Evolutionary conservation across 1,140 invertebrate genomes (phyloP).

Genomic region (Scaptomyza pallida): DNA sequence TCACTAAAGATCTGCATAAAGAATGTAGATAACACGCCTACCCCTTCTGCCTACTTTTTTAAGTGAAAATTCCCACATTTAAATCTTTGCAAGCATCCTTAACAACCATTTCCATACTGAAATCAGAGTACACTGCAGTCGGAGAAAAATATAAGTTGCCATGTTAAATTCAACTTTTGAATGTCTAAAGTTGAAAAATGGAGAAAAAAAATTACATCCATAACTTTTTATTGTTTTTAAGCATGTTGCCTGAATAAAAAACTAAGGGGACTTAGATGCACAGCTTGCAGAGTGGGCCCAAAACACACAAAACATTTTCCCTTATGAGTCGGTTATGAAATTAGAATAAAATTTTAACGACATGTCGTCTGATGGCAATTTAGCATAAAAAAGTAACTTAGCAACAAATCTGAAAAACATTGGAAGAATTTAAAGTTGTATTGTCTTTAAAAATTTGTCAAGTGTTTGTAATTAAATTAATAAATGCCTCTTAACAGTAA

Average conservation of each 20-base stretch:
- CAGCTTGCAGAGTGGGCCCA: slow-evolving; percentile 51
- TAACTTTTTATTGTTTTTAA: slow-evolving; percentile 73
- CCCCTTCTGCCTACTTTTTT: too few relatives aligned
- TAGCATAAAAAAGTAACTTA: slow-evolving; percentile 64
- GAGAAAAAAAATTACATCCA: too few relatives aligned
- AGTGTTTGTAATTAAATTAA: slow-evolving; percentile 77
- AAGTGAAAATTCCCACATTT: too few relatives aligned
- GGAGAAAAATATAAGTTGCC: too few relatives aligned
- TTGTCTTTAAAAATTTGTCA: slow-evolving; percentile 70
- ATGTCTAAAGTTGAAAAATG: too few relatives aligned
- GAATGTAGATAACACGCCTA: too few relatives aligned
- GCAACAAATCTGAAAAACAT: slow-evolving; percentile 32
- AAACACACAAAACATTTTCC: slow-evolving; percentile 67
- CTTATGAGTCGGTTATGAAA: slow-evolving; percentile 77
- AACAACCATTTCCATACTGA: too few relatives aligned
- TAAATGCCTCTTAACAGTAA: slow-evolving; percentile 53
- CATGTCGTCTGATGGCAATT: slow-evolving; percentile 43
- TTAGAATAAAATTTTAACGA: slow-evolving; percentile 62
- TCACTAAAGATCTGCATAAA: too few relatives aligned
- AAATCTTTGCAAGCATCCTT: too few relatives aligned
- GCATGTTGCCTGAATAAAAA: slow-evolving; percentile 48
- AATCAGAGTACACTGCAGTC: too few relatives aligned
- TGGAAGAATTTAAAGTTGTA: too few relatives aligned
- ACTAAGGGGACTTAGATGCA: slow-evolving; percentile 10
- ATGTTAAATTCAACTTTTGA: too few relatives aligned